Conservation (phyloP, 92 coral and sea anemone genomes). For the Zoanthus sansibaricus region DNA sequence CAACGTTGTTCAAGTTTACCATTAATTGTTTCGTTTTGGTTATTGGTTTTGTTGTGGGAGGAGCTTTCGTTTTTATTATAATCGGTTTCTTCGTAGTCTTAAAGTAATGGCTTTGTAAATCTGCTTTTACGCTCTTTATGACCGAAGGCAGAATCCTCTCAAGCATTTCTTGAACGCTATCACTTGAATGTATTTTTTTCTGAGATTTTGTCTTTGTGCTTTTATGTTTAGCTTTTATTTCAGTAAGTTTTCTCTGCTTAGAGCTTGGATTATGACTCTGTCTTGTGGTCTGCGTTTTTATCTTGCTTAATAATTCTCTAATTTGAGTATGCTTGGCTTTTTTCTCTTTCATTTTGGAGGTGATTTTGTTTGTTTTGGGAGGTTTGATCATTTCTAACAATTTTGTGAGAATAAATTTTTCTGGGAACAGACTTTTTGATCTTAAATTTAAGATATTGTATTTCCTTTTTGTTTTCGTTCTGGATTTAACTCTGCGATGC, state of each 20-base stretch:
- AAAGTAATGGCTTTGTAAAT: conserved; percentile 7
- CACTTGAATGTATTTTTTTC: conserved; percentile 21
- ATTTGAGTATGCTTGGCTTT: conserved; percentile 15
- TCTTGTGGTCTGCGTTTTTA: background rate
- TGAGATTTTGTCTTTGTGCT: background rate
- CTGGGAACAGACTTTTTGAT: background rate
- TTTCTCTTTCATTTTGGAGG: conserved; percentile 35
- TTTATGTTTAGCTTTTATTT: conserved; percentile 9
- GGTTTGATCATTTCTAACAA: conserved; percentile 69
- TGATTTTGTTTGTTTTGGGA: conserved; percentile 51
- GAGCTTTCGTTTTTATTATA: conserved; percentile 29
- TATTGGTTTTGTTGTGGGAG: conserved; percentile 47
- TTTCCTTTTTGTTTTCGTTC: conserved; percentile 33
- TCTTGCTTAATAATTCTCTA: background rate
- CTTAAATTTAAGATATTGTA: background rate
- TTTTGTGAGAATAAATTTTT: conserved; percentile 68
- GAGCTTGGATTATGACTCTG: background rate
- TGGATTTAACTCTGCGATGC: conserved; percentile 11
- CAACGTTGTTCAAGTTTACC: conserved; percentile 62
- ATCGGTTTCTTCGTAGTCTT: conserved; percentile 18
- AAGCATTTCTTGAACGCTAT: conserved; percentile 57
- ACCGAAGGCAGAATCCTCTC: conserved; percentile 77
- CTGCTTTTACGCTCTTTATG: conserved; percentile 62
- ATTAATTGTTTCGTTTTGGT: conserved; percentile 41
- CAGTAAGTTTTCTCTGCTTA: conserved; percentile 7